These are phyloP conservation scores for Ridgeia piscesae DNA, from an alignment of 1,140 invertebrate species.

Conservation along the genomic window DNA sequence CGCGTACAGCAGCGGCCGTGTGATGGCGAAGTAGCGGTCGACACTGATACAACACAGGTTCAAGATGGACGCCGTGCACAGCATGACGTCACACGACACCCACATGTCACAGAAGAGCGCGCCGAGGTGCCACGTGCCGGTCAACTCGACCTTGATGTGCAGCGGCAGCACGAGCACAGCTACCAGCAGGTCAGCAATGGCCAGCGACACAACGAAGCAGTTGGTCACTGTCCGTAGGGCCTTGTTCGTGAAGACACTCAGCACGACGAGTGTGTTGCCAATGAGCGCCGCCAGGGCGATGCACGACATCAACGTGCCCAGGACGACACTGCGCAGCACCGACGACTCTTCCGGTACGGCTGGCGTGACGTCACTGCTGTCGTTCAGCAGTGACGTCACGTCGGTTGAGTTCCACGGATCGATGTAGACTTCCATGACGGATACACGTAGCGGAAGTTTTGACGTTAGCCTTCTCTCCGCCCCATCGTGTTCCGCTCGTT, in stretches of 20 bases:
- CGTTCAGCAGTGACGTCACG: constrained; percentile 1
- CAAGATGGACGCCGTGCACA: constrained; percentile 39
- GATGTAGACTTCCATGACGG: neutral
- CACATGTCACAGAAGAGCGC: constrained; percentile 77
- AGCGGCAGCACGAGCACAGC: constrained; percentile 69
- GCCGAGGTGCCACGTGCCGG: constrained; percentile 53
- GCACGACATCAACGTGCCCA: constrained; percentile 37
- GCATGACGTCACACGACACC: constrained; percentile 37
- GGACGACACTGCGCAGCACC: constrained; percentile 24
- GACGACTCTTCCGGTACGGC: neutral
- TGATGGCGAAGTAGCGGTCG: constrained; percentile 59
- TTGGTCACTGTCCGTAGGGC: constrained; percentile 62
- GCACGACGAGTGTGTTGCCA: constrained; percentile 53
- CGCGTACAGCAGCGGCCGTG: constrained; percentile 29
- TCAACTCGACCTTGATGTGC: constrained; percentile 52
- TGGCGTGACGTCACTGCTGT: constrained; percentile 9
- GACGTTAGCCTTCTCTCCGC: neutral
- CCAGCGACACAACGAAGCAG: constrained; percentile 68
- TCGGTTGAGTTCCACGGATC: neutral
- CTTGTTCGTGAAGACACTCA: constrained; percentile 51
- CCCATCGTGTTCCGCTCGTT: neutral
- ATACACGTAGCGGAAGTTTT: neutral
- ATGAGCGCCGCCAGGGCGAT: constrained; percentile 33
- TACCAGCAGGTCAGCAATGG: constrained; percentile 69
- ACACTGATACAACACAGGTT: constrained; percentile 57